A percentile compares a stretch with the other conserved stretches of the same genome.
phyloP scores from a whole-genome alignment of 2,888 invertebrate species.

The Palloptera scutellata region DNA sequence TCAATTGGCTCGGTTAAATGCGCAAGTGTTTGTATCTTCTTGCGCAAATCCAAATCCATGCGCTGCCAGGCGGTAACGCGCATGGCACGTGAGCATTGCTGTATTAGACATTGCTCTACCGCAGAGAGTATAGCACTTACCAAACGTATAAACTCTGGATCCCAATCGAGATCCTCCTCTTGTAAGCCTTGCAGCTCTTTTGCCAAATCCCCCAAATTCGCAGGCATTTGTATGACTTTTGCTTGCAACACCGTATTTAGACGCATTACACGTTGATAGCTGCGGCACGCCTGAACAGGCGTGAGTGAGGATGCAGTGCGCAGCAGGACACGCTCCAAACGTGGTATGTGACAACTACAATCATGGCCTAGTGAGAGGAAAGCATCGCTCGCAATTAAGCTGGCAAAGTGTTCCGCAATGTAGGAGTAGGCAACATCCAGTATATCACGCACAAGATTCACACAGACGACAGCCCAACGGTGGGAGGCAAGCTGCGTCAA shows the following conservation, averaged over 20 bases:
- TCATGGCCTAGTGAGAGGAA: constrained; percentile 76
- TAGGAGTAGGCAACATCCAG: constrained; percentile 82
- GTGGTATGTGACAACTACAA: constrained; percentile 76
- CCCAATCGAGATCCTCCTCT: constrained; percentile 66
- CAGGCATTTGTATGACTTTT: constrained; percentile 62
- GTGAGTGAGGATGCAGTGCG: constrained; percentile 81
- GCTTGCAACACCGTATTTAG: constrained; percentile 62
- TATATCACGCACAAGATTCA: constrained; percentile 79
- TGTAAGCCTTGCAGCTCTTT: constrained; percentile 60
- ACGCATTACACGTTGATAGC: constrained; percentile 69
- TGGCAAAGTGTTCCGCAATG: constrained; percentile 79
- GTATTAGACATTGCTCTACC: constrained; percentile 75
- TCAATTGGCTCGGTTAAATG: constrained; percentile 65
- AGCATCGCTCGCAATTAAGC: constrained; percentile 74
- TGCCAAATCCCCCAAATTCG: constrained; percentile 58
- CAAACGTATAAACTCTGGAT: constrained; percentile 68
- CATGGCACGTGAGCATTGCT: constrained; percentile 73
- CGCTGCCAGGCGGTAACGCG: constrained; percentile 72
- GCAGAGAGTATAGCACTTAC: constrained; percentile 72
- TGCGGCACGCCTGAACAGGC: constrained; percentile 83
- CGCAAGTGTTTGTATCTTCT: constrained; percentile 72
- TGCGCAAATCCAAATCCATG: constrained; percentile 70
- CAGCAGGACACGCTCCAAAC: constrained; percentile 81
- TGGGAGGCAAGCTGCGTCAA: constrained; percentile 79
- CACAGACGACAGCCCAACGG: constrained; percentile 79